Base-by-base conservation (phyloP, 2,113 vertebrate species). In the Indri indri region DNA sequence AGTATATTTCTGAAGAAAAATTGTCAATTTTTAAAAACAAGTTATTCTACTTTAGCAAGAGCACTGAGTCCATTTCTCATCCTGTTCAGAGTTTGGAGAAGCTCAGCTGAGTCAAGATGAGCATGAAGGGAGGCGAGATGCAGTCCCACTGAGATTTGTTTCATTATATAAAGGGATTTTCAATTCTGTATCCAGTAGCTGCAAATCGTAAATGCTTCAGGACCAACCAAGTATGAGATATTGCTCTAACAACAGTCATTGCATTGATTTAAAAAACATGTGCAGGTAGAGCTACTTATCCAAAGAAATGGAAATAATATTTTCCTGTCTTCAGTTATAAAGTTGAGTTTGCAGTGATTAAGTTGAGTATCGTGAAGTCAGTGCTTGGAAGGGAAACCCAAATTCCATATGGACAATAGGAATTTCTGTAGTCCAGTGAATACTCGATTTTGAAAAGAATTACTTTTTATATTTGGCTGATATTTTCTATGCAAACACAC, bases 261-360 rank as follows among this genome's bases (percentile, higher is more conserved):
- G 92, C 10, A 57, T 80, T 93, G 57, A 83, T 96, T 98, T 96
- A 61, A 91, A 98, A 88, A 93, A 80, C 93, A 61, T 57, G 17
- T 77, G 16, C 3, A 45, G 40, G 37, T 80, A 91, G 50, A 59
- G 12, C 93, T 93, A 68, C 47, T 92, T 82, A 76, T 52, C 30
- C 30, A 92, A 74, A 74, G 22, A 96, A 91, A 95, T 66, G 73
- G 66, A 92, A 94, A 11, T 73, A 68, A n/a, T 68, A 68, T 17
- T 91, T 93, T 74, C 18, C 42, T 65, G 12, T 71, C 27, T 91
- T 92, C 22, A 61, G 59, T 88, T 88, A 85, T 18, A 91, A 88
- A 86, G n/a, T 42, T 59, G n/a, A 74, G 4, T 27, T 81, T 85
- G 22, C 13, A 80, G 25, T 88, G 27, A 95, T 88, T 70, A 61